Conservation (phyloP, 2,113 vertebrate genomes). For the Corythaeola cristata region DNA sequence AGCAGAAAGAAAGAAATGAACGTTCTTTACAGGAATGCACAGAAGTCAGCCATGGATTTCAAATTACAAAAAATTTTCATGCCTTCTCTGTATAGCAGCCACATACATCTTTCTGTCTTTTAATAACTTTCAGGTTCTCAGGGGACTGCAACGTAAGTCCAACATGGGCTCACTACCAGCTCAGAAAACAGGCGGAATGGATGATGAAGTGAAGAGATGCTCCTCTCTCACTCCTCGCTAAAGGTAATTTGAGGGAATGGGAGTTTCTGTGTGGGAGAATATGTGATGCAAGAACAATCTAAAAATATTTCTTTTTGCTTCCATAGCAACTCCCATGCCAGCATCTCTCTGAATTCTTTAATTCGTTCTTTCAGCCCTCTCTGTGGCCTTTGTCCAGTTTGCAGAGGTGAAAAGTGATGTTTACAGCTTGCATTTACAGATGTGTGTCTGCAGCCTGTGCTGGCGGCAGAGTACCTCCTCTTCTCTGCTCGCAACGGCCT, state of each 20-base stretch:
- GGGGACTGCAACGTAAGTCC: neutral
- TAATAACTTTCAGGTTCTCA: neutral
- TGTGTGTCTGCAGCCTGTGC: neutral
- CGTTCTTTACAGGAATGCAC: neutral
- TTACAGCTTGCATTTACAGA: neutral
- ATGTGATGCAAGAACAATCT: constrained; percentile 52
- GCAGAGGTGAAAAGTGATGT: neutral
- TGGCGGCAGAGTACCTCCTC: neutral
- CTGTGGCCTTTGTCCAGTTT: neutral
- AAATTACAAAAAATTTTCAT: neutral
- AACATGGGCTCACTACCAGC: neutral
- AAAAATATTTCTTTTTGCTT: constrained; percentile 61
- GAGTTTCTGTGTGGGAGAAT: constrained; percentile 60
- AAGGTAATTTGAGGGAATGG: constrained; percentile 54
- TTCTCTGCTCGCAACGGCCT: neutral
- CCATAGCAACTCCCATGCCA: constrained; percentile 57
- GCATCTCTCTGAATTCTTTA: neutral
- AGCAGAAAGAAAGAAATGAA: neutral
- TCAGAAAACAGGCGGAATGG: neutral
- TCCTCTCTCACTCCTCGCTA: neutral
- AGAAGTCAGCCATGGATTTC: neutral
- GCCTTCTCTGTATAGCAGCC: neutral
- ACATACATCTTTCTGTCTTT: neutral
- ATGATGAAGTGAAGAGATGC: neutral
- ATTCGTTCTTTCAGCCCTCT: neutral